Conservation (phyloP, 2,888 invertebrate species). For the Pediacus dermestoides region DNA sequence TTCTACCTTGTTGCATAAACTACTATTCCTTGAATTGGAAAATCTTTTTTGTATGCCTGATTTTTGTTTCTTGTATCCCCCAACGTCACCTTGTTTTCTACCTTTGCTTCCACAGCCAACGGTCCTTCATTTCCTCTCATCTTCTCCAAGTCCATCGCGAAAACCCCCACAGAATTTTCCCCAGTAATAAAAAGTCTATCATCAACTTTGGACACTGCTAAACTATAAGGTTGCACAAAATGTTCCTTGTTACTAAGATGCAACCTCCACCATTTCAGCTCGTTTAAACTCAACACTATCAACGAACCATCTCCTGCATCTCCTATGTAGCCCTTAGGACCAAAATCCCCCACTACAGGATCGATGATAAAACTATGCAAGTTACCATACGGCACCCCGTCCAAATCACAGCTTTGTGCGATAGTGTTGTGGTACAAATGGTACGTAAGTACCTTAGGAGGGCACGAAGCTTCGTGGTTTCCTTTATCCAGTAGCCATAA, state of each 20-base stretch:
- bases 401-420: conserved; percentile 26
- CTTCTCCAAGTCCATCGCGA: conserved; percentile 38
- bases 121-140: conserved; percentile 23
- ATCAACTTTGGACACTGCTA: conserved; percentile 42
- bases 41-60: no score
- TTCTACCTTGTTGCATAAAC: no score
- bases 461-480: conserved; percentile 35
- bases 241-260: conserved; percentile 20
- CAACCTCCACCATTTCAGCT: conserved; percentile 43
- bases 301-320: conserved; percentile 38
- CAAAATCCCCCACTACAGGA: conserved; percentile 24
- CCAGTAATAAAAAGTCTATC: conserved; percentile 43
- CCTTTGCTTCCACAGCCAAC: conserved; percentile 13
- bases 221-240: conserved; percentile 36
- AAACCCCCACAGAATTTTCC: conserved; percentile 36
- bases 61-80: no score
- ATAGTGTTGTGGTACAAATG: conserved; percentile 42
- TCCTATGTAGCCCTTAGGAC: conserved; percentile 45
- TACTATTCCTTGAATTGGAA: no score
- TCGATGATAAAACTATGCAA: conserved; percentile 44
- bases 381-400: conserved; percentile 30
- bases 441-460: conserved; percentile 48
- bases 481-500: conserved; percentile 52
- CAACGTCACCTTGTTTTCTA: no score
- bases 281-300: conserved; percentile 36